Evolutionary conservation across 2,113 vertebrate species (phyloP), one percentile per base, ranked within the genome.

Genomic region (Eira barbara): DNA sequence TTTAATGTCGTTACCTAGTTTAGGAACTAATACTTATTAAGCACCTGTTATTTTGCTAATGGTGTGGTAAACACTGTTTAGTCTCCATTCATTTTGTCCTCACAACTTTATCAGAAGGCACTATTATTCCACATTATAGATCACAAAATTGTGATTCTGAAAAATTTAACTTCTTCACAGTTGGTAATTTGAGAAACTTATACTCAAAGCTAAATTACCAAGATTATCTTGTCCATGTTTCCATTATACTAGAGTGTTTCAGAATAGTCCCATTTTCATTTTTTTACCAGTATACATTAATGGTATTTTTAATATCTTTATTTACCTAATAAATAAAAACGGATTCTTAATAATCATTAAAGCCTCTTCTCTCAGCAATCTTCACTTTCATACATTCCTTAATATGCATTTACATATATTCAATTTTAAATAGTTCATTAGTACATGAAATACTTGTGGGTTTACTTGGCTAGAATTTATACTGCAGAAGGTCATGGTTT

Each of bases 321-420:
- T 95, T 96, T 95, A 92, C 71, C 71, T 95, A 92, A 78, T 7
- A 97, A 89, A 47, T 17, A 83, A 76, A 15, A 85, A n/a, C 85
- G 63, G 1, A 39, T 97, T 61, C 36, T 95, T 91, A 71, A 61
- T 83, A 91, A 79, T 14, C 65, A 31, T 93, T 89, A 83, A 91
- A 80, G 23, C 82, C 65, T 96, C 23, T 79, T 94, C 81, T 93
- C 65, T 91, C 71, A 97, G 81, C 34, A 91, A 81, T 92, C 6
- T 91, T 93, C 80, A 15, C 10, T 94, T 97, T 98, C 67, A 88
- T 95, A 94, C 42, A 14, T 79, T n/a, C 61, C 55, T 95, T 42
- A 95, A 96, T 97, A 87, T 79, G 97, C 67, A 97, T 87, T 97
- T 97, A 79, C 20, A 80, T 87, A 89, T 89, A 93, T 78, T 79